These are phyloP conservation scores for Polyergus mexicanus DNA, from an alignment of 1,140 invertebrate genomes.

Conservation along the genomic window DNA sequence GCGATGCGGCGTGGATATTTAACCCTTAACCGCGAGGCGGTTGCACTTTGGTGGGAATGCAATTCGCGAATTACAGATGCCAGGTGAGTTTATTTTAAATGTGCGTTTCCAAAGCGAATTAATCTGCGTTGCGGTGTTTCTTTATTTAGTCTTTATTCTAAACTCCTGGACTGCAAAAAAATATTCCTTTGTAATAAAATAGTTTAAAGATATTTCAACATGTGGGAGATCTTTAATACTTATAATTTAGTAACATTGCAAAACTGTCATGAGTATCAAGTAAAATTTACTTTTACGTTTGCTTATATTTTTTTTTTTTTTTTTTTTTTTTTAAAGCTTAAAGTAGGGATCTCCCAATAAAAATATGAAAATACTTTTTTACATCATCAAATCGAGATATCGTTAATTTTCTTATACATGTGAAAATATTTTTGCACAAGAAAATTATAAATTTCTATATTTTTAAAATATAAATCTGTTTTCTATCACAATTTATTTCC, in stretches of 20 bases:
- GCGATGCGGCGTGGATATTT: conserved; percentile 33
- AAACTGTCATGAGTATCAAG: too few species aligned
- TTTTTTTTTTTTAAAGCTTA: too few species aligned
- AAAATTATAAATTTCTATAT: not conserved
- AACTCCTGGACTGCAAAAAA: not conserved
- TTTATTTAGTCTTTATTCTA: conserved; percentile 9
- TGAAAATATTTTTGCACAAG: not conserved
- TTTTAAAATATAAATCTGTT: not conserved
- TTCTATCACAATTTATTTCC: not conserved
- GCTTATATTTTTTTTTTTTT: too few species aligned
- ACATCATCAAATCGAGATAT: too few species aligned
- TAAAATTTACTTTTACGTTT: too few species aligned
- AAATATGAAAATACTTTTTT: too few species aligned
- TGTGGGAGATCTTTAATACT: too few species aligned
- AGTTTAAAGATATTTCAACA: too few species aligned
- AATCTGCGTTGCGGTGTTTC: not conserved
- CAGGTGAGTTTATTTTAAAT: conserved; percentile 32
- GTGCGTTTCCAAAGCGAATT: conserved; percentile 1
- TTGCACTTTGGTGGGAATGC: conserved; percentile 20
- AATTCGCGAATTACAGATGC: conserved; percentile 49
- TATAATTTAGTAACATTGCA: too few species aligned
- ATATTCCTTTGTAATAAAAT: too few species aligned
- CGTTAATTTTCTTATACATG: too few species aligned
- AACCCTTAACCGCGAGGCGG: conserved; percentile 47
- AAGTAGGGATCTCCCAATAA: too few species aligned